Evolutionary conservation across 2,113 vertebrate species (phyloP).

Genomic region (Ageneiosus marmoratus): DNA sequence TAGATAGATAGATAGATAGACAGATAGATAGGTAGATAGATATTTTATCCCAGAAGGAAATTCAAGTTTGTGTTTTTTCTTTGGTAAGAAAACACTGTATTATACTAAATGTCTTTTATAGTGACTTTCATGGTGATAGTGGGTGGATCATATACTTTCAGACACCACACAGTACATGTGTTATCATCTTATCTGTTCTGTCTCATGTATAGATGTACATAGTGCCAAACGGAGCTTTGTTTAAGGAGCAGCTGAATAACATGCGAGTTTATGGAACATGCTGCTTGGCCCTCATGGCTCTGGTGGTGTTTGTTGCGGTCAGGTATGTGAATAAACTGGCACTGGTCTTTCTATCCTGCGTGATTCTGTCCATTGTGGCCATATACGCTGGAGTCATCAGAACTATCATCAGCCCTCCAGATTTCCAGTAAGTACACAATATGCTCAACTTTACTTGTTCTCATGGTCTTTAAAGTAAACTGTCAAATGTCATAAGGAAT

Average conservation of each 20-base stretch:
- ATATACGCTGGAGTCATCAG: conserved; percentile 92
- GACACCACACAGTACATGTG: background rate
- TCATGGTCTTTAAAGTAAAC: background rate
- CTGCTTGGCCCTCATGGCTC: conserved; percentile 84
- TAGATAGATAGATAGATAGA: no score
- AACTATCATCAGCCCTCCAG: conserved; percentile 76
- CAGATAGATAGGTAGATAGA: no score
- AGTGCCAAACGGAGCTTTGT: conserved; percentile 76
- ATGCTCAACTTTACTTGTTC: background rate
- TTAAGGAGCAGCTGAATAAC: conserved; percentile 75
- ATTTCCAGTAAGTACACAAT: conserved; percentile 78
- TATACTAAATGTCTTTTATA: background rate
- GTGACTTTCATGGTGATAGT: background rate
- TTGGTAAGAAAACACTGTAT: background rate
- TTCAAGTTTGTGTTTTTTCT: background rate
- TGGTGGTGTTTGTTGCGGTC: conserved; percentile 93
- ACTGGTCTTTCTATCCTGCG: conserved; percentile 90
- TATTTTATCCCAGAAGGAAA: no score
- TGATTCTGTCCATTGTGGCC: conserved; percentile 91
- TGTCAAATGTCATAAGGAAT: background rate
- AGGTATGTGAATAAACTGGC: conserved; percentile 96
- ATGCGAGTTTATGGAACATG: conserved; percentile 89
- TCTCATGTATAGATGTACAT: conserved; percentile 81
- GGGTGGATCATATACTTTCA: background rate
- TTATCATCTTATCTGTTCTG: conserved; percentile 7